These are phyloP conservation scores for Myotis vivesi DNA, from an alignment of 2,797 vertebrate species.

Conservation along the genomic window DNA sequence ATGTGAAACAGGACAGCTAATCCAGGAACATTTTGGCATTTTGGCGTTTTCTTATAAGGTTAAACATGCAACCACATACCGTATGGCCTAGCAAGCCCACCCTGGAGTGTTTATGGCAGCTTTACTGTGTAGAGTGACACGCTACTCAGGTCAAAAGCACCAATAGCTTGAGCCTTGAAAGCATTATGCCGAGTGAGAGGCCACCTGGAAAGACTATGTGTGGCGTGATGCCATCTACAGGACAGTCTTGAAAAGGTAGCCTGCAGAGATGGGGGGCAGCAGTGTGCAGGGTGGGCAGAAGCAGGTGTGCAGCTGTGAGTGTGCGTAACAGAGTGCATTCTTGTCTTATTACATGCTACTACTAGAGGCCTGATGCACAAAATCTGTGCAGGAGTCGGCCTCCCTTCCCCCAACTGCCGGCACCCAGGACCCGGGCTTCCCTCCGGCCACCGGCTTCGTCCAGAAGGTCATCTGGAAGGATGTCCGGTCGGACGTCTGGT, in stretches of 20 bases:
- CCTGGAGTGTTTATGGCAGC: neutral
- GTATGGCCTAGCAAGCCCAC: rapidly evolving
- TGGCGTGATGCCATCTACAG: rapidly evolving
- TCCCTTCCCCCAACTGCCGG: no score
- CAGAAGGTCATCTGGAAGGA: no score
- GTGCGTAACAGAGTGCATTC: neutral
- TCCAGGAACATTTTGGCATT: neutral
- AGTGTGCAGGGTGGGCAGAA: neutral
- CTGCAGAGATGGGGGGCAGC: neutral
- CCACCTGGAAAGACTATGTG: rapidly evolving
- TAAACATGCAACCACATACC: neutral
- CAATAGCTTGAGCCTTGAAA: neutral
- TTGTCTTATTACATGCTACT: neutral
- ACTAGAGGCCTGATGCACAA: no score
- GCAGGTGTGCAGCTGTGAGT: neutral
- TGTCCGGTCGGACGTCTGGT: no score
- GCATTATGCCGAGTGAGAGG: no score
- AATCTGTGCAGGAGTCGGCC: no score
- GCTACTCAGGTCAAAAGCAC: neutral
- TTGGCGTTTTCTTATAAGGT: neutral
- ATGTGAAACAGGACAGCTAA: neutral
- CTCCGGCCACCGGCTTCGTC: no score
- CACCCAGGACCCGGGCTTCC: no score
- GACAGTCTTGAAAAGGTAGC: neutral
- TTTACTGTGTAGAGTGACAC: neutral